Conservation (phyloP, 2,797 vertebrate species). For the Dendrocincla fuliginosa region DNA sequence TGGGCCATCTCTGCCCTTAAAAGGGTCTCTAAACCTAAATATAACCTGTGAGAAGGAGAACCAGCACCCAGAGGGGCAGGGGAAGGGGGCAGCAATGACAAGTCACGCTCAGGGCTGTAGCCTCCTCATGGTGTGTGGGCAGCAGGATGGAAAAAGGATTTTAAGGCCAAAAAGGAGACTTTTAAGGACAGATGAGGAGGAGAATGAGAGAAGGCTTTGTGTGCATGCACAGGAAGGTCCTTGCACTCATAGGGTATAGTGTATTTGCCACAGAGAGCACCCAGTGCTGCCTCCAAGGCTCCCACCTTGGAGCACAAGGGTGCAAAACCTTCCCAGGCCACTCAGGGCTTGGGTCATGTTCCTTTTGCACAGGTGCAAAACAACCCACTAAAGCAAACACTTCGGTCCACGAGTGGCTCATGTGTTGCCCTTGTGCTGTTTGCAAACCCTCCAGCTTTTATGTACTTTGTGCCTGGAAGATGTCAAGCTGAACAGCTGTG, state of each 20-base stretch:
- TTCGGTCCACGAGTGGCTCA: neutral
- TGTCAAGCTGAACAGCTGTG: slow-evolving; percentile 2
- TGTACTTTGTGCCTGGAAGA: neutral
- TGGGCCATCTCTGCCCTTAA: neutral
- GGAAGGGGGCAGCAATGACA: neutral
- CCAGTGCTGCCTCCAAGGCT: neutral
- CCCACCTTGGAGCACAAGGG: neutral
- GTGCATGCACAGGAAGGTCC: neutral
- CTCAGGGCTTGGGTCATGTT: neutral
- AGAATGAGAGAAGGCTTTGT: neutral
- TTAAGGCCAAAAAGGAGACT: neutral
- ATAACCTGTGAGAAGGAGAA: neutral
- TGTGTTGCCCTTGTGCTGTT: neutral
- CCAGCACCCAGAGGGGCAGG: neutral
- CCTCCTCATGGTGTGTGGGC: neutral
- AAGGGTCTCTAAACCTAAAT: neutral
- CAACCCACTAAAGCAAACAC: neutral
- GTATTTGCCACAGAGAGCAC: neutral
- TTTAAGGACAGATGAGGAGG: neutral
- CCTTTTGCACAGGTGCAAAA: neutral
- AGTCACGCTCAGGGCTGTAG: neutral
- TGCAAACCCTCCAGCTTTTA: neutral
- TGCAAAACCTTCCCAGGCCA: neutral
- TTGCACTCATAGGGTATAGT: neutral
- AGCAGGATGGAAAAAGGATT: fast-evolving